A percentile compares a stretch with the other conserved stretches of the same genome.
These are phyloP conservation scores for Lytechinus variegatus DNA, from an alignment of 35 echinoderm and acorn worm genomes.

Conservation along the genomic window DNA sequence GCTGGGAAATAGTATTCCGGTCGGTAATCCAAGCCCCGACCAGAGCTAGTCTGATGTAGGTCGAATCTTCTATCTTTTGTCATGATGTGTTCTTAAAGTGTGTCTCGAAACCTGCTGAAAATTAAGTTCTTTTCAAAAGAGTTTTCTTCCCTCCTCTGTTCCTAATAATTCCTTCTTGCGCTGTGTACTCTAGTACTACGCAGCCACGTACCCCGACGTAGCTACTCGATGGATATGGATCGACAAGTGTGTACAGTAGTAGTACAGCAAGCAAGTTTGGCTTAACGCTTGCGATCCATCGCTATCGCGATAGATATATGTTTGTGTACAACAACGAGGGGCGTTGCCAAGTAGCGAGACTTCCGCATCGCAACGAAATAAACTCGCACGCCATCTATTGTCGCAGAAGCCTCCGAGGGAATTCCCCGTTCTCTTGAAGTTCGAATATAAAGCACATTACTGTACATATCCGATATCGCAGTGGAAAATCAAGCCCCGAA, in stretches of 20 bases:
- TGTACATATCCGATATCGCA: too few species aligned
- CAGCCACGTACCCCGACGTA: too few species aligned
- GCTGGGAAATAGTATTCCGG: slow-evolving; percentile 97
- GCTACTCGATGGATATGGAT: too few species aligned
- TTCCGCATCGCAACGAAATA: not conserved
- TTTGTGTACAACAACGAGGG: not conserved
- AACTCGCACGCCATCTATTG: not conserved
- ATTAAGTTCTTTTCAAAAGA: not conserved
- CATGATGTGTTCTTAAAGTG: not conserved
- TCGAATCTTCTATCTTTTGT: slow-evolving; percentile 80
- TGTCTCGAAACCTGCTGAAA: not conserved
- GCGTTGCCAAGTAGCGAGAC: not conserved
- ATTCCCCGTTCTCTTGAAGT: too few species aligned
- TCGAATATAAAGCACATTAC: too few species aligned
- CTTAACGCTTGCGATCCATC: not conserved
- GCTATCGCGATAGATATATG: not conserved
- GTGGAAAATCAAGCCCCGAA: too few species aligned
- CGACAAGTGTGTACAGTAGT: not conserved
- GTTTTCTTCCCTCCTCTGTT: not conserved
- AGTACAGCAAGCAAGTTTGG: not conserved
- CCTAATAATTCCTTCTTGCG: too few species aligned
- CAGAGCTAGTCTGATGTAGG: slow-evolving; percentile 92
- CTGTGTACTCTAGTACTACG: too few species aligned
- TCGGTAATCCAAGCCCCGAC: slow-evolving; percentile 87
- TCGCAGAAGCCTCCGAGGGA: too few species aligned